Conservation (phyloP, 2,113 vertebrate genomes). For the Cromileptes altivelis region DNA sequence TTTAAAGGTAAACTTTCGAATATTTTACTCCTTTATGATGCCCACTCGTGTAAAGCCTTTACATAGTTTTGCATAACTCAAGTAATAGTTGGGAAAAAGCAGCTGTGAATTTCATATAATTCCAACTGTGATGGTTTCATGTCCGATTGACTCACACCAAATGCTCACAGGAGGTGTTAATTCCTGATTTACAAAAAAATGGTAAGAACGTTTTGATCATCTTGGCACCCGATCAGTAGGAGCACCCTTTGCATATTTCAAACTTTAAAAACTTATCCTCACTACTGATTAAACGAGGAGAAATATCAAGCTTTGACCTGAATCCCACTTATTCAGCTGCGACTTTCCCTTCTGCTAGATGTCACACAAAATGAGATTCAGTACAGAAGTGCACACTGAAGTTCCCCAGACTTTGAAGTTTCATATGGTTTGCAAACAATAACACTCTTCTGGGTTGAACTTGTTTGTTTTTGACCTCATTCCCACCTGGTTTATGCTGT, state of each 20-base stretch:
- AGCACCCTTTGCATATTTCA: constrained; percentile 19
- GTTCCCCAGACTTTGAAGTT: constrained; percentile 36
- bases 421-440: constrained; percentile 23
- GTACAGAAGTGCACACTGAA: not conserved
- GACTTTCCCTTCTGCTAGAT: not conserved
- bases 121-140: constrained; percentile 5
- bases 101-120: not conserved
- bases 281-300: not conserved
- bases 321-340: constrained; percentile 27
- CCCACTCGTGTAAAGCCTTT: constrained; percentile 2
- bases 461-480: constrained; percentile 29
- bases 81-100: not conserved
- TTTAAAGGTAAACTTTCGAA: constrained; percentile 52
- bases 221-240: constrained; percentile 3
- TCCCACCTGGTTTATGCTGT: not conserved
- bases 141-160: constrained; percentile 15
- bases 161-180: constrained; percentile 12
- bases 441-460: not conserved
- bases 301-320: constrained; percentile 10
- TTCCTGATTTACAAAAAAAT: constrained; percentile 2
- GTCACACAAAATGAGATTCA: constrained; percentile 22
- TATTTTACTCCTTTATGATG: constrained; percentile 28
- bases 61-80: not conserved
- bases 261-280: not conserved
- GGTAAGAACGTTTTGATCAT: constrained; percentile 4